phyloP scores from a whole-genome alignment of 2,113 vertebrate species.

The Solea senegalensis region DNA sequence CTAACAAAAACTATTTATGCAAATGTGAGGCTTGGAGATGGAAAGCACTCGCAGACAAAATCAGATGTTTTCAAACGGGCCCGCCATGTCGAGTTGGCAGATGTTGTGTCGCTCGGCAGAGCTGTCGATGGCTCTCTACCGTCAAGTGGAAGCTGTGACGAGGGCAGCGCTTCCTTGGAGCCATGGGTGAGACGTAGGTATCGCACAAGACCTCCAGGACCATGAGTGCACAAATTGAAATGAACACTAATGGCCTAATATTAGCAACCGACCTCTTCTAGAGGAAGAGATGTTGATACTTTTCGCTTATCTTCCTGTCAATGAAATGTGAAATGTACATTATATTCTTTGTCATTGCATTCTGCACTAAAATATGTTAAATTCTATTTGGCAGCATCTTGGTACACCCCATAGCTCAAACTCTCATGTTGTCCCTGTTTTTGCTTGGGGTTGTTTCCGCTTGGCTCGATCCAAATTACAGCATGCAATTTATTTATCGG shows the following conservation, averaged over 20 bases:
- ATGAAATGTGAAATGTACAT: background rate
- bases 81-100: constrained; percentile 58
- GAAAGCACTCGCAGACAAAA: constrained; percentile 59
- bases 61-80: constrained; percentile 65
- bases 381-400: too few species aligned
- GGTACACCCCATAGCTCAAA: too few species aligned
- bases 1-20: constrained; percentile 67
- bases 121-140: constrained; percentile 48
- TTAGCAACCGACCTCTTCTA: constrained; percentile 1
- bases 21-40: constrained; percentile 50
- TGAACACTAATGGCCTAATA: constrained; percentile 24
- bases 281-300: background rate
- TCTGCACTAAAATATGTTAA: too few species aligned
- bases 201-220: constrained; percentile 1
- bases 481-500: too few species aligned
- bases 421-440: background rate
- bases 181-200: constrained; percentile 52
- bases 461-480: background rate
- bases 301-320: background rate
- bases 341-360: too few species aligned
- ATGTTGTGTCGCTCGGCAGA: constrained; percentile 62
- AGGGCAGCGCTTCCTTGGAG: constrained; percentile 51
- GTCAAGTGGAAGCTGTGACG: constrained; percentile 24
- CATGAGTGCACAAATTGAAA: constrained; percentile 44
- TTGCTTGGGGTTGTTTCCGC: background rate